Evolutionary conservation across 2,113 vertebrate species (phyloP).

Genomic region (Mesoclemmys tuberculata): DNA sequence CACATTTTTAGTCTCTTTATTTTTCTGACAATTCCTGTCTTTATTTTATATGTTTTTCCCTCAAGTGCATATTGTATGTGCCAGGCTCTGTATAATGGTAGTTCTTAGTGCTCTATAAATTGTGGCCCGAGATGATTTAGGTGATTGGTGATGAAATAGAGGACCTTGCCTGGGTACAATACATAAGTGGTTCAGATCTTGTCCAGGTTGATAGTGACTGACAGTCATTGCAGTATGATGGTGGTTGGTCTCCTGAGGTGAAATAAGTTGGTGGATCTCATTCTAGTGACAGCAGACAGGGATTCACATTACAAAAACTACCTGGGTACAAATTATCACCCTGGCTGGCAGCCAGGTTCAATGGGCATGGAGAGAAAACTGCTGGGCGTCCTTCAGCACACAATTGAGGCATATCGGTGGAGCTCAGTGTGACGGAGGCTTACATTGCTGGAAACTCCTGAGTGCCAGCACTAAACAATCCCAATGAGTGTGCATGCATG

Average conservation of each 20-base stretch:
- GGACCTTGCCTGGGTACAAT: background rate
- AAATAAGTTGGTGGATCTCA: too few species aligned
- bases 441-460: too few species aligned
- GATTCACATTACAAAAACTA: background rate
- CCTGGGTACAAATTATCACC: background rate
- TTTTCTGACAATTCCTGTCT: conserved; percentile 68
- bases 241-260: too few species aligned
- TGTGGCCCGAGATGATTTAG: conserved; percentile 26
- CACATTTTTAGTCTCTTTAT: conserved; percentile 59
- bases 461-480: too few species aligned
- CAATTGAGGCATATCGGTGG: too few species aligned
- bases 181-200: conserved; percentile 35
- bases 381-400: background rate
- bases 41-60: conserved; percentile 60
- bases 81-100: conserved; percentile 53
- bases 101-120: conserved; percentile 59
- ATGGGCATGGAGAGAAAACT: conserved; percentile 9
- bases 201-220: background rate
- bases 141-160: conserved; percentile 43
- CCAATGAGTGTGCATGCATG: too few species aligned
- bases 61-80: conserved; percentile 55
- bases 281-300: conserved; percentile 37
- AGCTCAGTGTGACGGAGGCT: too few species aligned
- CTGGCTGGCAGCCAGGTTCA: background rate
- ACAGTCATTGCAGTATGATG: too few species aligned